Evolutionary conservation across 2,113 vertebrate species (phyloP).

Genomic region (Stictonetta naevosa): DNA sequence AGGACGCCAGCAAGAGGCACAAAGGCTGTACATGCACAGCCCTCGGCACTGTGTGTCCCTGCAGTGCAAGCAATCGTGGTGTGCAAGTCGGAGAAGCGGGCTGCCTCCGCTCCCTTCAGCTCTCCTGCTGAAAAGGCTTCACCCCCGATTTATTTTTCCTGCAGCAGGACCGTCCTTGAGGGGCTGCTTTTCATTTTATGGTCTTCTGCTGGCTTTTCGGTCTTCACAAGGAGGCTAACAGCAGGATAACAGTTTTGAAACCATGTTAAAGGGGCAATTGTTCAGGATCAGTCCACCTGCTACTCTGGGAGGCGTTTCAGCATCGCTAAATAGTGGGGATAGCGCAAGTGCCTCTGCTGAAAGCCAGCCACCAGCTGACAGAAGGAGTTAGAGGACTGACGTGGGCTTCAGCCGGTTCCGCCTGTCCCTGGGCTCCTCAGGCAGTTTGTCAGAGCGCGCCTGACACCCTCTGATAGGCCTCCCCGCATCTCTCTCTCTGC

Average conservation of each 20-base stretch:
- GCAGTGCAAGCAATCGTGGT: fast-evolving
- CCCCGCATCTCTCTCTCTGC: background rate
- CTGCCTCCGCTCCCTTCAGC: background rate
- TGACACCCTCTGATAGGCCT: background rate
- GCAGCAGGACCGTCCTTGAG: background rate
- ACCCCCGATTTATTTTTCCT: background rate
- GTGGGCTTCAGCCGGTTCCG: background rate
- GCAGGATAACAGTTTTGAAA: background rate
- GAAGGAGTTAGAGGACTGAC: background rate
- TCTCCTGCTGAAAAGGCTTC: background rate
- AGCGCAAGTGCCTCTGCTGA: background rate
- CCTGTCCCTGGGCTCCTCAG: background rate
- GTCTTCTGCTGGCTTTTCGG: background rate
- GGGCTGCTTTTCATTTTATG: background rate
- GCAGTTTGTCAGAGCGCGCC: background rate
- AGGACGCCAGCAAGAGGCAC: background rate
- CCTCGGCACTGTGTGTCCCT: background rate
- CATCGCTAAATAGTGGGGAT: background rate
- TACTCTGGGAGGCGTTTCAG: background rate
- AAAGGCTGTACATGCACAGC: background rate
- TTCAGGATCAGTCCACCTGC: background rate
- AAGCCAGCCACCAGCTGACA: background rate
- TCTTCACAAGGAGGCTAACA: background rate
- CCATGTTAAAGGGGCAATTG: background rate
- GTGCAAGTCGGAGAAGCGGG: background rate